Base-by-base conservation (phyloP, 2,888 invertebrate species). In the Agrochola lychnidis region DNA sequence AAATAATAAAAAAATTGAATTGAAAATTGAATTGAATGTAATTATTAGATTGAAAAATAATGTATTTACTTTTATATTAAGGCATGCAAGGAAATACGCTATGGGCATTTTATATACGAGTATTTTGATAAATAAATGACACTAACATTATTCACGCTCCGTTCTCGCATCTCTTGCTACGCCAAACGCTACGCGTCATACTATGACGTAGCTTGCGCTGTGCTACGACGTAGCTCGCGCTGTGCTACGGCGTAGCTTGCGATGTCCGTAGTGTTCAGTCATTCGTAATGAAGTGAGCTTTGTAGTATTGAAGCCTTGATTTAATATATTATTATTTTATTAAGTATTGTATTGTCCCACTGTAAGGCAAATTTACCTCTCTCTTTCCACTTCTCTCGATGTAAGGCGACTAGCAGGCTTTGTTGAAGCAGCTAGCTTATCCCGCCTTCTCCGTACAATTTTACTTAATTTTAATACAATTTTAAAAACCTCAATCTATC, bases 211-310 rank as follows among this genome's bases (percentile, higher is more conserved):
- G 61, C 74, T 16, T 5, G 19, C 30, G 6, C 30, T n/a, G 53
- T 30, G 51, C 48, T 76, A 76, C 76, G 78, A 16, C 78, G 72
- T 79, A 51, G 76, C 48, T 9, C 1, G 4, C n/a, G 0, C 48
- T 22, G 6, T 53, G 61, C 48, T n/a, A n/a, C n/a, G n/a, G n/a
- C n/a, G n/a, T n/a, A n/a, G n/a, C n/a, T n/a, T n/a, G n/a, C n/a
- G n/a, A n/a, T n/a, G n/a, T n/a, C n/a, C n/a, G n/a, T n/a, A n/a
- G n/a, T n/a, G 40, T 51, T n/a, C 14, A 42, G 16, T 10, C 6
- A 4, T 73, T n/a, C 25, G 40, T 45, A 22, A 51, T 10, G 22
- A 22, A 16, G 22, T 51, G 14, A 48, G 19, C 0, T 19, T 71
- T 16, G 14, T 25, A 22, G 9, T 67, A 51, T 30, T 42, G 19